phyloP scores from a whole-genome alignment of 2,797 vertebrate genomes.

The Dromococcyx pavoninus region DNA sequence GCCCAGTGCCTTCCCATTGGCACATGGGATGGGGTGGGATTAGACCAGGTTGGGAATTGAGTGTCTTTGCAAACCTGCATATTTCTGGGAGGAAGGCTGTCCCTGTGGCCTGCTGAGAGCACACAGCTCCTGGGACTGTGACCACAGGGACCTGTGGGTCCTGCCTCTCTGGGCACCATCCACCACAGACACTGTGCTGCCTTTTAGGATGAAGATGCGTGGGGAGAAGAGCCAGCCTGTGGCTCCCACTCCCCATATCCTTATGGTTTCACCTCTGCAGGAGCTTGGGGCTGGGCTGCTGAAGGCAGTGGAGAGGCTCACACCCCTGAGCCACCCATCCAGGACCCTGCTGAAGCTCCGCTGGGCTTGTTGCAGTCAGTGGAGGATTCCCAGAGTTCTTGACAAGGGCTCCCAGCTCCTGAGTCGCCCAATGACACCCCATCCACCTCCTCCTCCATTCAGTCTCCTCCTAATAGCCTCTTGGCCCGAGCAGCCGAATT shows the following conservation, averaged over 20 bases:
- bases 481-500: slow-evolving; percentile 48
- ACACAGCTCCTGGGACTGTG: background rate
- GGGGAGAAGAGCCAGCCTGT: background rate
- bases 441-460: background rate
- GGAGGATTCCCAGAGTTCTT: slow-evolving; percentile 46
- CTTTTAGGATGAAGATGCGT: background rate
- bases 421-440: background rate
- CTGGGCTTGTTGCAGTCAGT: background rate
- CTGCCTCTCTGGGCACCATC: background rate
- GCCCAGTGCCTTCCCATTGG: background rate
- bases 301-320: background rate
- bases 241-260: background rate
- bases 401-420: background rate
- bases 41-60: background rate
- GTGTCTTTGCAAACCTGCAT: background rate
- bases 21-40: background rate
- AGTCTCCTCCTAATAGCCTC: background rate
- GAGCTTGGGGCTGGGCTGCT: background rate
- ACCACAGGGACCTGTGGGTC: background rate
- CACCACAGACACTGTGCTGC: rapidly evolving
- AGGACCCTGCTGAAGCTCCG: background rate
- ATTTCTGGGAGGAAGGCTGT: background rate
- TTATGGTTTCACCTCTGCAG: background rate
- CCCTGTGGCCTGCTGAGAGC: background rate
- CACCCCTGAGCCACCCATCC: background rate